Conservation (phyloP, 2,888 invertebrate genomes). For the Stenolophus ochropezus region DNA sequence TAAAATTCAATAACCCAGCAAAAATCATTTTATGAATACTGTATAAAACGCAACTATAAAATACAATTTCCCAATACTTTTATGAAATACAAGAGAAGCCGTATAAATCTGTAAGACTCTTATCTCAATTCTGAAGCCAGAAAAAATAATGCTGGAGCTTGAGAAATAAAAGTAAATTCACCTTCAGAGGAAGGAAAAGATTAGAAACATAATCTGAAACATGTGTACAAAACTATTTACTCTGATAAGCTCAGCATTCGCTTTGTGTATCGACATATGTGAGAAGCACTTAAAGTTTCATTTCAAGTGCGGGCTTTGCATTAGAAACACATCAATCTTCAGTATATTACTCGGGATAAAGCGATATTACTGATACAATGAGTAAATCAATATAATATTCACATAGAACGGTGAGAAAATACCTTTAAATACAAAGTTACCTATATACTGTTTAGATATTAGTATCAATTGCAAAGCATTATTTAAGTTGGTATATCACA, state of each 20-base stretch:
- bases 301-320: background rate
- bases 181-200: slow-evolving; percentile 2
- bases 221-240: background rate
- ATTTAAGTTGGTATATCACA: too few species aligned
- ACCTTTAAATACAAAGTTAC: too few species aligned
- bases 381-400: too few species aligned
- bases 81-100: background rate
- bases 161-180: background rate
- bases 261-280: background rate
- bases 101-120: background rate
- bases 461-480: too few species aligned
- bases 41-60: background rate
- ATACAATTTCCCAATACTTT: background rate
- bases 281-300: background rate
- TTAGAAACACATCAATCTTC: background rate
- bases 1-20: background rate
- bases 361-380: background rate
- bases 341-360: background rate
- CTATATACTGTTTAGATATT: too few species aligned
- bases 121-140: slow-evolving; percentile 7
- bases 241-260: background rate
- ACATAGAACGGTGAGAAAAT: too few species aligned
- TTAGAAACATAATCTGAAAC: slow-evolving; percentile 9
- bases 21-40: background rate
- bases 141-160: background rate